These are phyloP conservation scores for Pachycephus smyrnensis DNA, from an alignment of 2,888 invertebrate species.

Conservation along the genomic window DNA sequence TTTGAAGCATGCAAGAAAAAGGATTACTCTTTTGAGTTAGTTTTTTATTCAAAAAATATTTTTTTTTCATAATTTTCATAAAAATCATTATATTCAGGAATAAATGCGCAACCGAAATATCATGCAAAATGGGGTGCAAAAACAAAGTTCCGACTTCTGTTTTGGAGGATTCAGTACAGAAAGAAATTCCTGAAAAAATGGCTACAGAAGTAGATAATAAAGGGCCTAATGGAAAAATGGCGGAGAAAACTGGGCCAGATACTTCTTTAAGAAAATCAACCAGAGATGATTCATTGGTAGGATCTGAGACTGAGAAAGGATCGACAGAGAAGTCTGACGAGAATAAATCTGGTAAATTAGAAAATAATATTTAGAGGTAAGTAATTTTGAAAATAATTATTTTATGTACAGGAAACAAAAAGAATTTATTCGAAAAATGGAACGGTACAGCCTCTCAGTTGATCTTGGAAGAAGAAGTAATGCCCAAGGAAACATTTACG, in stretches of 20 bases:
- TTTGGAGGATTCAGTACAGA: not conserved
- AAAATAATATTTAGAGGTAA: not conserved
- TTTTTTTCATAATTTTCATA: not conserved
- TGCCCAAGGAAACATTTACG: slow-evolving; percentile 28
- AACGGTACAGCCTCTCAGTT: not conserved
- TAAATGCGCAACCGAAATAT: not conserved
- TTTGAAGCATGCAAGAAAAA: not conserved
- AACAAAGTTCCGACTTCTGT: not conserved
- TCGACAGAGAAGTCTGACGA: not conserved
- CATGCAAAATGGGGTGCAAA: not conserved
- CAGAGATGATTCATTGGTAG: not conserved
- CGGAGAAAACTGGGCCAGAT: not conserved
- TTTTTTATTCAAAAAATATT: not conserved
- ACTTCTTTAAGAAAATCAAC: not conserved
- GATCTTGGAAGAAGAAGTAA: slow-evolving; percentile 1
- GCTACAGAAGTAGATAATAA: not conserved
- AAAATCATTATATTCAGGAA: not conserved
- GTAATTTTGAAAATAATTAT: not conserved
- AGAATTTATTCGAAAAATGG: not conserved
- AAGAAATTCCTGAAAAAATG: not conserved
- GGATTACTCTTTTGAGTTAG: not conserved
- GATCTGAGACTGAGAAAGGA: not conserved
- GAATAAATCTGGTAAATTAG: not conserved
- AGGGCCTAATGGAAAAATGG: no score
- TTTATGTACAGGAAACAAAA: not conserved